Conservation (phyloP, 2,113 vertebrate genomes). For the Nycticebus coucang region DNA sequence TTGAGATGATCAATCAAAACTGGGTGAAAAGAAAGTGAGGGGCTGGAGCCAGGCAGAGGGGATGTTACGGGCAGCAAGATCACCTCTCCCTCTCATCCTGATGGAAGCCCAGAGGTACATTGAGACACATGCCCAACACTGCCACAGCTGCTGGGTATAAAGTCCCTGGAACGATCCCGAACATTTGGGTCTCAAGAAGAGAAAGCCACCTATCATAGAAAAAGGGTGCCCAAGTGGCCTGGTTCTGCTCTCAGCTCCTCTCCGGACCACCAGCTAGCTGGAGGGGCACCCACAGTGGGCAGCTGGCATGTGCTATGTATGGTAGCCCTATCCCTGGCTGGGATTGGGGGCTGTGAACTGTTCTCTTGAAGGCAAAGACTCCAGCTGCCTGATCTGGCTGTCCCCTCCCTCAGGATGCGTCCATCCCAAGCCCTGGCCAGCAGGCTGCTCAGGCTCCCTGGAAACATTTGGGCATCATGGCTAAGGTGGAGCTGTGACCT, state of each 20-base stretch:
- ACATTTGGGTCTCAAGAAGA: neutral
- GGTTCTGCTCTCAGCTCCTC: neutral
- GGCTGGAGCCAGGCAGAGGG: neutral
- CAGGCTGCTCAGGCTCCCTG: neutral
- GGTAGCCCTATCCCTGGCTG: neutral
- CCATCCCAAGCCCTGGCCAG: fast-evolving
- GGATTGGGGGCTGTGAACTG: fast-evolving
- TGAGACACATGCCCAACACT: neutral
- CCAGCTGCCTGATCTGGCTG: neutral
- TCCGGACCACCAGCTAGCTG: neutral
- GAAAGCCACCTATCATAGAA: neutral
- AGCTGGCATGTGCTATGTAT: fast-evolving
- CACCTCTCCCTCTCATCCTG: neutral
- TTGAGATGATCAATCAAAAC: neutral
- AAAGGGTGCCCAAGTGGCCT: too few relatives aligned
- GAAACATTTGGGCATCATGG: neutral
- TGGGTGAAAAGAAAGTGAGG: neutral
- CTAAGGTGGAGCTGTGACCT: neutral
- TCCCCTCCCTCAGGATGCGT: neutral
- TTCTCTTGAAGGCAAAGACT: neutral
- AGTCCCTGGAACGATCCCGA: neutral
- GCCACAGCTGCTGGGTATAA: neutral
- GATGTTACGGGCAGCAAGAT: too few relatives aligned
- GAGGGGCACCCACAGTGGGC: neutral
- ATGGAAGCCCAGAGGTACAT: neutral